Percentiles rank a stretch among this genome's conserved stretches.
phyloP scores from a whole-genome alignment of 1,140 invertebrate species.

The Bombus turneri region DNA sequence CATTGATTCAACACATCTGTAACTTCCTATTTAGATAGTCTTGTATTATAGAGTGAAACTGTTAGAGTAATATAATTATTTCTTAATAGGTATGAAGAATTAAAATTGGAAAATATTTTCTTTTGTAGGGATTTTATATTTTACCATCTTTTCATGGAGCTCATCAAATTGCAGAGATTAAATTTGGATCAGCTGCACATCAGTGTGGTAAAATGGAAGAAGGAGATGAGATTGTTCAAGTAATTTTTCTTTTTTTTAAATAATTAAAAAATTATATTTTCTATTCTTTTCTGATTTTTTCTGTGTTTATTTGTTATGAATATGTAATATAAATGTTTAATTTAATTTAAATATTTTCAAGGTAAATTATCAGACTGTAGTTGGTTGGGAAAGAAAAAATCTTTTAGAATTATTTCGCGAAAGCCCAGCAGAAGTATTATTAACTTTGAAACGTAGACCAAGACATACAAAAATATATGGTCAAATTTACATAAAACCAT shows the following conservation, averaged over 20 bases:
- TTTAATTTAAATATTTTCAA: slow-evolving; percentile 77
- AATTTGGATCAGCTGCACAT: slow-evolving; percentile 92
- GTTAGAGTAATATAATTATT: not conserved
- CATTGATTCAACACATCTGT: slow-evolving; percentile 42
- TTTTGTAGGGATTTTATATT: slow-evolving; percentile 90
- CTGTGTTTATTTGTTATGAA: not conserved
- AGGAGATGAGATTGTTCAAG: slow-evolving; percentile 96
- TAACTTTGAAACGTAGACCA: slow-evolving; percentile 93
- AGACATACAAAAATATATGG: slow-evolving; percentile 92
- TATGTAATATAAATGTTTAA: not conserved
- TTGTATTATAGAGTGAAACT: slow-evolving; percentile 1
- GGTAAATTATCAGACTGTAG: slow-evolving; percentile 96
- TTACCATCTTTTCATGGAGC: slow-evolving; percentile 92
- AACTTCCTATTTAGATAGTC: slow-evolving; percentile 64
- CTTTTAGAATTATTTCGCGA: slow-evolving; percentile 90
- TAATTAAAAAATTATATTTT: slow-evolving; percentile 5
- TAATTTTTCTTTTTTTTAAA: slow-evolving; percentile 71
- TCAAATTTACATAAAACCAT: slow-evolving; percentile 91
- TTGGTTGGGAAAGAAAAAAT: slow-evolving; percentile 93
- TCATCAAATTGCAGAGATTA: slow-evolving; percentile 93
- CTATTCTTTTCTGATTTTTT: not conserved
- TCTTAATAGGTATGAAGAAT: slow-evolving; percentile 14
- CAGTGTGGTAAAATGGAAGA: slow-evolving; percentile 94
- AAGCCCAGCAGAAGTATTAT: slow-evolving; percentile 89
- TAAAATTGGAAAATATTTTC: not conserved